Evolutionary conservation across 2,888 invertebrate species (phyloP).

Genomic region (Stenichneumon culpator): DNA sequence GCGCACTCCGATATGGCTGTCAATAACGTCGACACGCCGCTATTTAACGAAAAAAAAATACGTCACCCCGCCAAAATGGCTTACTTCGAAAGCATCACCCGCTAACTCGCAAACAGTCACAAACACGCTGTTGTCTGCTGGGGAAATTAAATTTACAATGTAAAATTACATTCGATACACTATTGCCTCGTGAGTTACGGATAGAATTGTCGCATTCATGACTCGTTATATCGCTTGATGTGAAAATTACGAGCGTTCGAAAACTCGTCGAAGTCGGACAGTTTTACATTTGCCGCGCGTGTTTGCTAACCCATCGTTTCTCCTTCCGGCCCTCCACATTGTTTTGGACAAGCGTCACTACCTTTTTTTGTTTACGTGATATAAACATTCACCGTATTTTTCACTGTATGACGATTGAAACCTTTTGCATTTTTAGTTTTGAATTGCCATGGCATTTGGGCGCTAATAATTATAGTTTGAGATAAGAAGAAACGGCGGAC

Average conservation of each 20-base stretch:
- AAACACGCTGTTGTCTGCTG: neutral
- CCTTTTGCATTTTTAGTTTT: neutral
- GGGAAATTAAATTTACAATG: neutral
- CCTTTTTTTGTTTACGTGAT: neutral
- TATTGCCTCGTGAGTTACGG: neutral
- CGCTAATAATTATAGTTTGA: neutral
- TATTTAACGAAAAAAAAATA: conserved; percentile 41
- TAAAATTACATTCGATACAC: neutral
- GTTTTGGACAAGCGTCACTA: neutral
- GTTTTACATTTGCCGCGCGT: conserved; percentile 46
- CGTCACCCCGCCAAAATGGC: conserved; percentile 68
- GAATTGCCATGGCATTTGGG: neutral
- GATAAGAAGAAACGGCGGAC: neutral
- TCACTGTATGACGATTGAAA: neutral
- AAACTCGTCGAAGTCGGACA: conserved; percentile 16
- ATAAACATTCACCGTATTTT: too few relatives aligned
- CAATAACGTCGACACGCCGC: conserved; percentile 14
- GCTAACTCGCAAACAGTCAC: neutral
- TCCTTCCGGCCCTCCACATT: neutral
- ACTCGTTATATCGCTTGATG: conserved; percentile 14
- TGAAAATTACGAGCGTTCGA: conserved; percentile 9
- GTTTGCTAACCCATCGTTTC: conserved; percentile 14
- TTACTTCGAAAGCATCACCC: conserved; percentile 40
- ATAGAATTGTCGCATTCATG: neutral
- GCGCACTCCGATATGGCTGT: conserved; percentile 19